Evolutionary conservation across 1,140 invertebrate genomes (phyloP).

Genomic region (Ceratosolen solmsi): DNA sequence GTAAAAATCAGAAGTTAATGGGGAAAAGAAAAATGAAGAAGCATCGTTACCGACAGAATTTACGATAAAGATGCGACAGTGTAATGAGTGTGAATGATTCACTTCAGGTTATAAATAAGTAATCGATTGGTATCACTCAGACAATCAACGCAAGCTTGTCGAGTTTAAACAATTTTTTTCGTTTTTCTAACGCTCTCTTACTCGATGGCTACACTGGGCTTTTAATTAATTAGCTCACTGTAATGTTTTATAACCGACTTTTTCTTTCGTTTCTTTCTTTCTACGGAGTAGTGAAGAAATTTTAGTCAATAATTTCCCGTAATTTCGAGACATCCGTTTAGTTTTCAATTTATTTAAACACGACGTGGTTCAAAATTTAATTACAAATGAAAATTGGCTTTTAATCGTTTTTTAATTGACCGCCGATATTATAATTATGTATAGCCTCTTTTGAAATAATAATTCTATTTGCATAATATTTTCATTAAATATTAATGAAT

Average conservation of each 20-base stretch:
- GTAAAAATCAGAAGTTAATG: constrained; percentile 20
- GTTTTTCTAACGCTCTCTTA: constrained; percentile 39
- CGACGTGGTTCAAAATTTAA: too few species aligned
- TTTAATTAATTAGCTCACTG: background rate
- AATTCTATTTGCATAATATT: background rate
- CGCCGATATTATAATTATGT: too few species aligned
- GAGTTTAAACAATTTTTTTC: constrained; percentile 7
- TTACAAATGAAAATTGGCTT: too few species aligned
- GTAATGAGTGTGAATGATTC: constrained; percentile 27
- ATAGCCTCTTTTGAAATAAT: background rate
- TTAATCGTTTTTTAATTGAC: too few species aligned
- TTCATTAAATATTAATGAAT: background rate
- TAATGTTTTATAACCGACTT: background rate
- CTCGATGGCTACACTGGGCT: constrained; percentile 12
- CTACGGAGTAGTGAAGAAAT: too few species aligned
- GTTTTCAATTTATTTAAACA: too few species aligned
- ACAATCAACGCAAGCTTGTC: background rate
- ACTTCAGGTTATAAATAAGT: constrained; percentile 23
- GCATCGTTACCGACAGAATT: constrained; percentile 20
- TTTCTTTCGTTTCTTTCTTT: background rate
- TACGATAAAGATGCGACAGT: constrained; percentile 28
- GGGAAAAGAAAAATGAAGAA: background rate
- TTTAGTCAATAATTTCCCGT: too few species aligned
- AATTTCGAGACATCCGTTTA: too few species aligned
- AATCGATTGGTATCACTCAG: constrained; percentile 20